A percentile compares a stretch with the other conserved stretches of the same genome.
phyloP scores from a whole-genome alignment of 2,888 invertebrate genomes.

The Phania funesta region DNA sequence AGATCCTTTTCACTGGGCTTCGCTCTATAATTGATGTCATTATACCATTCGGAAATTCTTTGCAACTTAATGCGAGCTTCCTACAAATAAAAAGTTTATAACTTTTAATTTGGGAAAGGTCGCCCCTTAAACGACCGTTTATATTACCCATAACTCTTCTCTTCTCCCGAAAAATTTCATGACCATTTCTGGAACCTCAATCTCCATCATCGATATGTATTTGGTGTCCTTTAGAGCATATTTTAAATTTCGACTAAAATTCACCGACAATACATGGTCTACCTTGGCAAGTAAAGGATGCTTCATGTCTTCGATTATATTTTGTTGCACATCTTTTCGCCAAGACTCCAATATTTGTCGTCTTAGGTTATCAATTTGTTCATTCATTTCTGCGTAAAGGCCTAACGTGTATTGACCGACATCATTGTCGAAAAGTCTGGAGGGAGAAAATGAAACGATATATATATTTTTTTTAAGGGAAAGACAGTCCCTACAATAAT shows the following conservation, averaged over 20 bases:
- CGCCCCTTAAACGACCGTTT: background rate
- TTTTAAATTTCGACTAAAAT: slow-evolving; percentile 86
- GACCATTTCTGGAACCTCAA: slow-evolving; percentile 84
- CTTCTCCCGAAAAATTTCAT: slow-evolving; percentile 84
- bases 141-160: slow-evolving; percentile 84
- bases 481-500: too few species aligned
- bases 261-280: slow-evolving; percentile 83
- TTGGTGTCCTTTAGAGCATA: slow-evolving; percentile 90
- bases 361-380: slow-evolving; percentile 84
- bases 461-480: too few species aligned
- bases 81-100: slow-evolving; percentile 73
- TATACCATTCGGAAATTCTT: slow-evolving; percentile 90
- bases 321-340: slow-evolving; percentile 84
- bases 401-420: slow-evolving; percentile 74
- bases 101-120: background rate
- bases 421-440: slow-evolving; percentile 83
- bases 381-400: slow-evolving; percentile 84
- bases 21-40: slow-evolving; percentile 87
- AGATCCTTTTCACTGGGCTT: slow-evolving; percentile 89
- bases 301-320: slow-evolving; percentile 84
- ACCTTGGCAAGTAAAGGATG: slow-evolving; percentile 82
- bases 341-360: slow-evolving; percentile 85
- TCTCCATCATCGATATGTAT: slow-evolving; percentile 85
- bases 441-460: background rate
- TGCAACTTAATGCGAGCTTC: slow-evolving; percentile 82